Evolutionary conservation across 2,888 invertebrate genomes (phyloP), one percentile per base, ranked within the genome.

Genomic region (Desoria tigrina): DNA sequence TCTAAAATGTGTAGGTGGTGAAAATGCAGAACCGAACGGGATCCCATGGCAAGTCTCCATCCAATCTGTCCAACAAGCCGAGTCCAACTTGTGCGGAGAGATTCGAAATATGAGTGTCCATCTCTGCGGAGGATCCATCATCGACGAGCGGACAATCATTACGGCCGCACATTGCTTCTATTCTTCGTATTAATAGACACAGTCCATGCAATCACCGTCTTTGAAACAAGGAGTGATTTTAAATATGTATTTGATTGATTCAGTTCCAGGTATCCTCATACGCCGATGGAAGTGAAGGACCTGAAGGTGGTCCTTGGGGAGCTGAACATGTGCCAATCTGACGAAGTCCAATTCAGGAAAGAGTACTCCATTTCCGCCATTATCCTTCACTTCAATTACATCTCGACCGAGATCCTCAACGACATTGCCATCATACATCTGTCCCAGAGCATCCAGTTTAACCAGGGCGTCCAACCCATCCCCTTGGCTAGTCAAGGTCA

Each of bases 241-340:
- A n/a, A n/a, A n/a, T n/a, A n/a, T n/a, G n/a, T n/a, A n/a, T n/a
- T n/a, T n/a, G n/a, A n/a, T 32, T 11, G 32, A 7, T 16, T 51
- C 53, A 63, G 68, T 1, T 50, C 70, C 2, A 63, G 70, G 23
- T 54, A 70, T 45, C 61, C 74, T 1, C 74, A 74, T 59, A 72
- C 74, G 2, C 50, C 69, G 1, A 56, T 67, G 27, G 61, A 59
- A 18, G 23, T 65, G 0, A 45, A 45, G 7, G 18, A 61, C 18
- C 32, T 72, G 2, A 70, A 72, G 62, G 67, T 74, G 11, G 74
- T 74, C 7, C 70, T 74, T 11, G 74, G 74, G 1, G 72, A 70
- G 37, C 68, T 67, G 18, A 68, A 74, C 37, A 37, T 74, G 11
- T 74, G 74, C 55, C 28, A 51, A 14, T 56, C 65, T 0, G 63